Percentiles rank a stretch among this genome's conserved stretches.
phyloP scores from a whole-genome alignment of 2,113 vertebrate species.

The Hippocampus comes region DNA sequence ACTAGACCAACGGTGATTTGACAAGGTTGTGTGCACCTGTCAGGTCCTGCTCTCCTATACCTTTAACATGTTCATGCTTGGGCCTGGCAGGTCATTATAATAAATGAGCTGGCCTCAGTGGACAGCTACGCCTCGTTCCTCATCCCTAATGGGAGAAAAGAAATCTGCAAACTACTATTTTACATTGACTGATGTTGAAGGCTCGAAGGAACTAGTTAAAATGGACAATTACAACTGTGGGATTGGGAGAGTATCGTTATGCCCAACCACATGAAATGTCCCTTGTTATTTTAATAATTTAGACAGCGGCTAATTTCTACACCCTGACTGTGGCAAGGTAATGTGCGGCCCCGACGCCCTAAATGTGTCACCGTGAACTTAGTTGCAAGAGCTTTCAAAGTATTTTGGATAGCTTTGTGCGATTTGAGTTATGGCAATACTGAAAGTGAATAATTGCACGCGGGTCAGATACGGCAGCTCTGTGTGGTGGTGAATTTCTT shows the following conservation, averaged over 20 bases:
- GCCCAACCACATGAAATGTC: conserved; percentile 92
- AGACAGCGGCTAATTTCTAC: conserved; percentile 89
- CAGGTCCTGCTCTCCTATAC: conserved; percentile 83
- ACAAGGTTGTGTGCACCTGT: conserved; percentile 86
- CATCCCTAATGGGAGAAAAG: conserved; percentile 83
- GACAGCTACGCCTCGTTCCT: conserved; percentile 75
- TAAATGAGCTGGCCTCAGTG: conserved; percentile 90
- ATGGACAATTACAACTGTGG: conserved; percentile 88
- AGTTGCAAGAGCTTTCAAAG: conserved; percentile 64
- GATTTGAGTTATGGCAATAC: conserved; percentile 45
- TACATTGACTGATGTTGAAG: conserved; percentile 88
- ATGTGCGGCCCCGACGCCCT: conserved; percentile 87
- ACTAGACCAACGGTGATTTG: conserved; percentile 86
- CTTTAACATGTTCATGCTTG: conserved; percentile 96
- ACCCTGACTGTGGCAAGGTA: conserved; percentile 92
- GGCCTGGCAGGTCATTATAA: conserved; percentile 98
- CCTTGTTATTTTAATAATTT: conserved; percentile 99
- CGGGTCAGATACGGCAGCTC: neutral
- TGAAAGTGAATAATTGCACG: conserved; percentile 14
- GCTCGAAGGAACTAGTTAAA: conserved; percentile 90
- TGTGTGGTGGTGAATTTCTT: conserved; percentile 11
- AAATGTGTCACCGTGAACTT: conserved; percentile 92
- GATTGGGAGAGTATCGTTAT: conserved; percentile 73
- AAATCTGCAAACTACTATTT: conserved; percentile 81
- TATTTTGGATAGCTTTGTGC: conserved; percentile 32